These are phyloP conservation scores for Ephydatia muelleri DNA, from an alignment of 37 sponge, comb jelly and placozoan genomes.

Conservation along the genomic window DNA sequence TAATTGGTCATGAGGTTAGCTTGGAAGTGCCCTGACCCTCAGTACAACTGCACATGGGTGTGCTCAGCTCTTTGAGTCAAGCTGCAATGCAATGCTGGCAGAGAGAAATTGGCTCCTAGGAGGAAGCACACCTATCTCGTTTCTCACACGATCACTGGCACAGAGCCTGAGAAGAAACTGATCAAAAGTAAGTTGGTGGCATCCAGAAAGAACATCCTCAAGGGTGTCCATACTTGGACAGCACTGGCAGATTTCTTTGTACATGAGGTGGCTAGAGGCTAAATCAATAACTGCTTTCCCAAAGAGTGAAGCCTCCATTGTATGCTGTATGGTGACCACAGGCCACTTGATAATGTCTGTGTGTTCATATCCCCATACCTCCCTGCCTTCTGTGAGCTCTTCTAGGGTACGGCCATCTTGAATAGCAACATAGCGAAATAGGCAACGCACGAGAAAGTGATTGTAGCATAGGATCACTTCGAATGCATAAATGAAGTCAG, in stretches of 20 bases:
- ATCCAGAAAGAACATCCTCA: conserved; percentile 5
- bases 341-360: no score
- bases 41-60: no score
- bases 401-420: background rate
- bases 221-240: conserved; percentile 33
- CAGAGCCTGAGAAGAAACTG: conserved; percentile 27
- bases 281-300: conserved; percentile 15
- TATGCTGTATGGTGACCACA: no score
- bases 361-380: no score
- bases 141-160: conserved; percentile 25
- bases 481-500: conserved; percentile 78
- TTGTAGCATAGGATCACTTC: conserved; percentile 80
- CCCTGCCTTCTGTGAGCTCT: no score
- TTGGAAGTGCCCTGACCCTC: no score
- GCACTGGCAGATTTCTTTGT: conserved; percentile 34
- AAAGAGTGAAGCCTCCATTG: conserved; percentile 6
- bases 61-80: no score
- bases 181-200: background rate
- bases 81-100: no score
- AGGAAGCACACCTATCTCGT: conserved; percentile 56
- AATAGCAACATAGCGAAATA: background rate
- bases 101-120: background rate
- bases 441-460: conserved; percentile 41
- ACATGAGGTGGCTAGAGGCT: no score
- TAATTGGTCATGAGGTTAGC: no score